Base-by-base conservation (phyloP, 2,797 vertebrate species). In the Pipistrellus pipistrellus region DNA sequence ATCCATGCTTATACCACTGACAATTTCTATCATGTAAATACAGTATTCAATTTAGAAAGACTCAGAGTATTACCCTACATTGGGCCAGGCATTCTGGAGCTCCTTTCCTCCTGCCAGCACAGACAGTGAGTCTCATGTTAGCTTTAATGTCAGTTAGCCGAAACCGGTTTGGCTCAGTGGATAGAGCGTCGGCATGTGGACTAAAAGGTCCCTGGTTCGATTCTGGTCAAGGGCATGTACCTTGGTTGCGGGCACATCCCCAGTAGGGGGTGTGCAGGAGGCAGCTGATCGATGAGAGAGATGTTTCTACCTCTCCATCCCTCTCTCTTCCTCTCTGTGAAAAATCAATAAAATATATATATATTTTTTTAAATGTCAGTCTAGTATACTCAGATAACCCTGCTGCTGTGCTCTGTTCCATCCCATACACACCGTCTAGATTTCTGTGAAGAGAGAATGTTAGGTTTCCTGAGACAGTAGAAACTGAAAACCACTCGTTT, bases 21-120 rank as follows among this genome's bases (percentile, higher is more conserved):
- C 73, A 81, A 72, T 87, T 89, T 81, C 64, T 62, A 57, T 91
- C 78, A 35, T 25, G 38, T 81, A 66, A 73, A 73, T 55, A n/a
- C 2, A 64, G 35, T 85, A 18, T 17, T 77, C 51, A 64, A 30
- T 80, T 88, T 93, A 71, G 30, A 84, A 91, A 89, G 8, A 73
- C 12, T 32, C 12, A 10, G 38, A 44, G 7, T 87, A 55, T 68
- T 69, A 18, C 44, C 44, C 32, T 55, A 15, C 7, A 1, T 25
- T 71, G 41, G 23, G 0, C 12, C 32, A 81, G 27, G 66, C 48
- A 17, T 27, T 57, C 23, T 53, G 18, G 15, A 44, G 7, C 15
- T 2, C 7, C 25, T 46, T 41, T 80, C 30, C 1, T 20, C 10
- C 14, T 32, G 9, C 23, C 35, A 55, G 53, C 21, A 53, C n/a